Evolutionary conservation across 35 echinoderm and acorn worm species (phyloP), one percentile per base, ranked within the genome.

Genomic region (Apostichopus japonicus): DNA sequence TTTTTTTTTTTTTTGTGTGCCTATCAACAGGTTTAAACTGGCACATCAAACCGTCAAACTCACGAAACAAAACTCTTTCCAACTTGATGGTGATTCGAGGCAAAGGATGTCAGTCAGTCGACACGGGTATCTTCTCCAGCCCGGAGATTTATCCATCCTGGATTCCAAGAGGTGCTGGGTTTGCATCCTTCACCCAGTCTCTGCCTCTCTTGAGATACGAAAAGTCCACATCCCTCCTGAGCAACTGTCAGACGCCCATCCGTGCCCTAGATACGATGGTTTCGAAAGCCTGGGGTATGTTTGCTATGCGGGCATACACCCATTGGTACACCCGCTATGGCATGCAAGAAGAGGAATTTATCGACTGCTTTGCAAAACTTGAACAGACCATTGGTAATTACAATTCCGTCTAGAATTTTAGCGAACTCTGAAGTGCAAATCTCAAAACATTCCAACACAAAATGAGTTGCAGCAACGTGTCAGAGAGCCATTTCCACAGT

Each of bases 281-380:
- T 0, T 65, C 86, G 10, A 99, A 99, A 90, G 97, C 95, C 4
- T 96, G 95, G 97, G 77, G 92, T 22, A 96, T 99, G 97, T 99
- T 98, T 95, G 97, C 95, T 65, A 95, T 96, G 93, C 86, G 97
- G 91, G 97, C 97, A 0, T 99, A 99, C 86, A 95, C 95, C 0
- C 97, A 99, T 72, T 96, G 95, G 97, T 99, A 99, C 83, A 94
- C 93, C 8, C 65, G 97, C 21, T 94, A 99, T 77, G 97, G 97
- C 17, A 92, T 99, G 95, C 65, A 80, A 2, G 97, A 99, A 72
- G 97, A 99, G 54, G 95, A 99, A 33, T 99, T 99, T 77, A 96
- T 99, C 24, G 97, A 99, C 88, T 93, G 95, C 61, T 99, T 99
- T 96, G 97, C 97, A 16, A 91, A 87, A 63, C 86, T 99, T 77